Evolutionary conservation across 2,113 vertebrate species (phyloP).

Genomic region (Upupa epops): DNA sequence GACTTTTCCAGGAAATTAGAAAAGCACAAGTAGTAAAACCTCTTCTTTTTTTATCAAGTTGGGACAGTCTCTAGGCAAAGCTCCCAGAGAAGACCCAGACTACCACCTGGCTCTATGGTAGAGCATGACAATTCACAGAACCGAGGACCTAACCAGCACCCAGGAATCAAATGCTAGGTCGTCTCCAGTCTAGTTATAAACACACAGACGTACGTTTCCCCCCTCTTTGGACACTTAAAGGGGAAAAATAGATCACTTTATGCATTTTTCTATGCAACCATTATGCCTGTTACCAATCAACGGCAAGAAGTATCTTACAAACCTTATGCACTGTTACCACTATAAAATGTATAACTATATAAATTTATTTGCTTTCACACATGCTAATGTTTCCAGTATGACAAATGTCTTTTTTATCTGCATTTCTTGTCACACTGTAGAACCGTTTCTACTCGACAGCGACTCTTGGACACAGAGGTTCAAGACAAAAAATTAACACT

Average conservation of each 20-base stretch:
- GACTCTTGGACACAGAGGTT: constrained; percentile 19
- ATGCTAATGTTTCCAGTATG: constrained; percentile 39
- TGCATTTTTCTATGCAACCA: not conserved
- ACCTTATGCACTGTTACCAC: constrained; percentile 10
- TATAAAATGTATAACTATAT: constrained; percentile 20
- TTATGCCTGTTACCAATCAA: not conserved
- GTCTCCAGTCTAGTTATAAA: not conserved
- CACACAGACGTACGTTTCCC: not conserved
- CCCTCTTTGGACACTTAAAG: not conserved
- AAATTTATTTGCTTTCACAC: constrained; percentile 32
- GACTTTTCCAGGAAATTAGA: constrained; percentile 2
- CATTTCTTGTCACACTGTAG: not conserved
- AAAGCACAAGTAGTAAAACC: constrained; percentile 37
- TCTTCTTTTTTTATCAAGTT: not conserved
- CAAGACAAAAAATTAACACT: constrained; percentile 63
- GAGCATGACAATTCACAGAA: constrained; percentile 37
- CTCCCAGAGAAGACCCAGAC: constrained; percentile 48
- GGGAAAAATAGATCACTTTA: constrained; percentile 13
- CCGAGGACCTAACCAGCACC: not conserved
- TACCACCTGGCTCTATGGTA: constrained; percentile 46
- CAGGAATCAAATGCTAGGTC: not conserved
- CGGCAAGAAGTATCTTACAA: constrained; percentile 12
- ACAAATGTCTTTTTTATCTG: constrained; percentile 35
- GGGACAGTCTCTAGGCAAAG: constrained; percentile 10
- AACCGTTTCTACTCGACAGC: constrained; percentile 35